Percentiles rank a stretch among this genome's conserved stretches.
Evolutionary conservation across 2,888 invertebrate genomes (phyloP).

Genomic region (Napeogenes inachia): DNA sequence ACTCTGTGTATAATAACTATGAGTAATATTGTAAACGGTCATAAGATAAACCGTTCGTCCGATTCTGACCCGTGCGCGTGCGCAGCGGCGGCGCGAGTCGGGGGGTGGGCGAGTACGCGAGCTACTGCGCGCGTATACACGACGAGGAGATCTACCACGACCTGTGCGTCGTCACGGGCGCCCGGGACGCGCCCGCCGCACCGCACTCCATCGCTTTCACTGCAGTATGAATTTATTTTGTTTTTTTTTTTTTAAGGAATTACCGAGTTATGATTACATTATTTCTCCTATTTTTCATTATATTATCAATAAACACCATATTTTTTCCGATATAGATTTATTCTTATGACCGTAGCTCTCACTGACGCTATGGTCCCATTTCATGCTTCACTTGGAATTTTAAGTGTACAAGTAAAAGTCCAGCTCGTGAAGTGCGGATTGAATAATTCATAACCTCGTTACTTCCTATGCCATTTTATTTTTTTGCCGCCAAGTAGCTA

Average conservation of each 20-base stretch:
- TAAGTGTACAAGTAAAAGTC: conserved; percentile 56
- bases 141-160: conserved; percentile 97
- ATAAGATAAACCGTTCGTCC: conserved; percentile 22
- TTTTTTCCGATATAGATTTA: background rate
- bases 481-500: conserved; percentile 43
- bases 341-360: conserved; percentile 18
- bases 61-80: conserved; percentile 45
- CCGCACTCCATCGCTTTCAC: conserved; percentile 60
- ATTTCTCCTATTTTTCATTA: no score
- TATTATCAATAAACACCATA: background rate
- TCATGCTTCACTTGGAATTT: conserved; percentile 39
- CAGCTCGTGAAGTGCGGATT: conserved; percentile 45
- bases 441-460: conserved; percentile 61
- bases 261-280: conserved; percentile 22
- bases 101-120: conserved; percentile 80
- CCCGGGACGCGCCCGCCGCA: conserved; percentile 62
- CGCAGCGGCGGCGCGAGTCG: conserved; percentile 55
- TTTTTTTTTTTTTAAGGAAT: conserved; percentile 35
- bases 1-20: no score
- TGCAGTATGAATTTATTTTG: conserved; percentile 65
- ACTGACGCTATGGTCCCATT: conserved; percentile 26
- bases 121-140: conserved; percentile 84
- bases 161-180: conserved; percentile 86
- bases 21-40: background rate
- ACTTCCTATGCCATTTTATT: conserved; percentile 53